These are phyloP conservation scores for Apotomis betuletana DNA, from an alignment of 2,888 invertebrate species.

Conservation along the genomic window DNA sequence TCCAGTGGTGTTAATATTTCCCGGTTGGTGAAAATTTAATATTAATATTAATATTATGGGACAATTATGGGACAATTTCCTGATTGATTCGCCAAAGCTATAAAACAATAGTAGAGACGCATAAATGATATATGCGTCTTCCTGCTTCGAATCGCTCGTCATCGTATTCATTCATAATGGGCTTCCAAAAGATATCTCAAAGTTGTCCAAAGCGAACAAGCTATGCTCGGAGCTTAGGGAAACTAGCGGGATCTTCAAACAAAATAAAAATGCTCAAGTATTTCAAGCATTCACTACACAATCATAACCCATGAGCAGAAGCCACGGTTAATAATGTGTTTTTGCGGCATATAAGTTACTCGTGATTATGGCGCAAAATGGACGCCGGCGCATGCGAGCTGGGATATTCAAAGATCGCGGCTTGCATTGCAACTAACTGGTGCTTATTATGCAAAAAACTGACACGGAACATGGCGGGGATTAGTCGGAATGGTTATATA, in stretches of 20 bases:
- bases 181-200: too few species aligned
- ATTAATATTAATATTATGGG: too few species aligned
- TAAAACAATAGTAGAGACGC: too few species aligned
- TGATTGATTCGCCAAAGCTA: too few species aligned
- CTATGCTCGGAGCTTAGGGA: too few species aligned
- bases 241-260: neutral
- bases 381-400: conserved; percentile 51
- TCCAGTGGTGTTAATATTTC: too few species aligned
- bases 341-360: conserved; percentile 34
- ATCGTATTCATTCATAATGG: too few species aligned
- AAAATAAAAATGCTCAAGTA: conserved; percentile 1
- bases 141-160: too few species aligned
- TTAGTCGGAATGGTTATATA: conserved; percentile 1
- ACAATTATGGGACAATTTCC: too few species aligned
- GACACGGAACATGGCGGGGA: conserved; percentile 26
- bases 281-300: conserved; percentile 12
- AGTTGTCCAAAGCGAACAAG: too few species aligned
- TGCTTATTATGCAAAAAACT: conserved; percentile 44
- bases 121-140: too few species aligned
- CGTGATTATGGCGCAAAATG: conserved; percentile 43
- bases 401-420: conserved; percentile 53
- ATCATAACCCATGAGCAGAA: conserved; percentile 14
- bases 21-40: too few species aligned
- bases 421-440: conserved; percentile 42
- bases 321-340: conserved; percentile 19